These are phyloP conservation scores for Ammodytes dubius DNA, from an alignment of 2,113 vertebrate genomes.

Conservation along the genomic window DNA sequence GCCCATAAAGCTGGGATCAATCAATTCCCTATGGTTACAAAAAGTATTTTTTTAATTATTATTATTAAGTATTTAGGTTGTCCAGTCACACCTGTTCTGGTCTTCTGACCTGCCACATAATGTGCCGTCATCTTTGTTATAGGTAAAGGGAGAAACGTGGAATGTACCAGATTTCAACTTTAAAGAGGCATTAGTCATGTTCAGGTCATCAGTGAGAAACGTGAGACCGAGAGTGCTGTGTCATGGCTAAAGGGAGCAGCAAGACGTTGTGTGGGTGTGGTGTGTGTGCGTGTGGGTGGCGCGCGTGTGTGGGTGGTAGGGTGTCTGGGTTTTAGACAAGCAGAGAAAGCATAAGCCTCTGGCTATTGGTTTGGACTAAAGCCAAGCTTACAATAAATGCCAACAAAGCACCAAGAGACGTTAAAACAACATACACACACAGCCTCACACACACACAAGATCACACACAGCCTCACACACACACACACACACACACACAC, in stretches of 20 bases:
- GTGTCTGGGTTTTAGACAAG: slow-evolving; percentile 26
- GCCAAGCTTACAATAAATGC: slow-evolving; percentile 52
- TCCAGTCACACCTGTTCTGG: not conserved
- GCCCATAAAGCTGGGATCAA: not conserved
- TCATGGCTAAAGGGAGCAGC: slow-evolving; percentile 36
- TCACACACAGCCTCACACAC: not conserved
- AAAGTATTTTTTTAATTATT: too few species aligned
- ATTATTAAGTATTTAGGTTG: not conserved
- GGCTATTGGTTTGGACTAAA: slow-evolving; percentile 61
- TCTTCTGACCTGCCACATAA: not conserved
- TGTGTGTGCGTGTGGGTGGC: slow-evolving; percentile 33
- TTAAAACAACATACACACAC: slow-evolving; percentile 33
- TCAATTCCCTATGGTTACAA: not conserved
- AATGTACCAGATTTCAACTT: not conserved
- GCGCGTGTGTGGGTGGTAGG: slow-evolving; percentile 28
- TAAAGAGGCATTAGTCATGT: not conserved
- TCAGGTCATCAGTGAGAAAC: not conserved
- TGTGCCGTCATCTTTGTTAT: not conserved
- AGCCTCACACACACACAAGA: too few species aligned
- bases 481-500: not conserved
- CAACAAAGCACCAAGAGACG: slow-evolving; percentile 54
- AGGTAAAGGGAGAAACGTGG: not conserved
- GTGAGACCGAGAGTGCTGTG: slow-evolving; percentile 23
- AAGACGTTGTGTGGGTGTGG: slow-evolving; percentile 15
- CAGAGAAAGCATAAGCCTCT: slow-evolving; percentile 41